Evolutionary conservation across 2,797 vertebrate species (phyloP).

Genomic region (Rhodeus uyekii): DNA sequence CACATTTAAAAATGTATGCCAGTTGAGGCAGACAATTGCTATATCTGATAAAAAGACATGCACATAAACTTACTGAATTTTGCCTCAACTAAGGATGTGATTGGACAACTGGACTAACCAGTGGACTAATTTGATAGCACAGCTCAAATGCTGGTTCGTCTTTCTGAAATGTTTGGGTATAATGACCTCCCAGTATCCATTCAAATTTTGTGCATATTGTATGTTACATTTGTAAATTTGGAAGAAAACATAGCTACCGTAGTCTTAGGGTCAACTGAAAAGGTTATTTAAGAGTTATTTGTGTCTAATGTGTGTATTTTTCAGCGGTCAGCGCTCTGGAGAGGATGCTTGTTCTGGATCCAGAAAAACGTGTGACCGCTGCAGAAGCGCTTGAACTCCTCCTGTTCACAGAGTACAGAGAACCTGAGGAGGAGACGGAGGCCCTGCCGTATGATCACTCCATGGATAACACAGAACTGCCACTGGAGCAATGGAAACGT

Average conservation of each 20-base stretch:
- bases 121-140: neutral
- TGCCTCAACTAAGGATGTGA: neutral
- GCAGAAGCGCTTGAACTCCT: slow-evolving; percentile 85
- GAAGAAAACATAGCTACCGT: neutral
- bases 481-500: slow-evolving; percentile 94
- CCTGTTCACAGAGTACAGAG: slow-evolving; percentile 86
- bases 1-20: neutral
- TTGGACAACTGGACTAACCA: neutral
- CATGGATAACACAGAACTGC: slow-evolving; percentile 86
- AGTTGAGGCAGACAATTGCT: too few species aligned
- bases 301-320: neutral
- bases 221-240: neutral
- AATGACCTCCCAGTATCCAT: neutral
- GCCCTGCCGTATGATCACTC: slow-evolving; percentile 90
- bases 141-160: neutral
- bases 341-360: slow-evolving; percentile 92
- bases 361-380: slow-evolving; percentile 85
- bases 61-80: neutral
- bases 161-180: neutral
- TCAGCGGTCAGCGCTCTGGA: slow-evolving; percentile 90
- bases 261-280: neutral
- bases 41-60: neutral
- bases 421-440: slow-evolving; percentile 87
- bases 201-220: neutral
- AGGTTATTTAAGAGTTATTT: neutral